Base-by-base conservation (phyloP, 2,888 invertebrate genomes). In the Orchesella flavescens region DNA sequence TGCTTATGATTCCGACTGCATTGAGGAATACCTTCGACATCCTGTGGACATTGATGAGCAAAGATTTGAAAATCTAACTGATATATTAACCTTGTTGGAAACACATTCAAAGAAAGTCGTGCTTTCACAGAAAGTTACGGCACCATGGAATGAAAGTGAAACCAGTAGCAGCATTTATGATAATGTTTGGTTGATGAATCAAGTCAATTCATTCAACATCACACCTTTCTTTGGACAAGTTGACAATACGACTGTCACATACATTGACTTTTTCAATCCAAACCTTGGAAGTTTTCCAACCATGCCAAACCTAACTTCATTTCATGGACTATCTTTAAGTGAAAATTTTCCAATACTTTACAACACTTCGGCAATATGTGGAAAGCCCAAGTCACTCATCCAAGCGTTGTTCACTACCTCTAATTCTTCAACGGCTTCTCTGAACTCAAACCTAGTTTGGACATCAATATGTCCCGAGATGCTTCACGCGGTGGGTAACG, bases 1-100 rank as follows among this genome's bases (percentile, higher is more conserved):
- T 63, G 87, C 88, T 2, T 90, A 89, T 84, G 90, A 90, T 55
- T 90, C 91, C 1, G 91, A 91, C 85, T 92, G 92, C 87, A 89
- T 92, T 46, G 91, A 91, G 81, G 90, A 91, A 85, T 89, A 90
- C 88, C 84, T 91, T 0, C 73, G 90, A 21, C 88, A 87, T 24
- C 86, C 89, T 24, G 86, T 88, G n/a, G 69, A 63, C 4, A 19
- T 87, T 0, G 86, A 88, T 66, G 68, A 61, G 2, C 78, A 71
- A 13, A 83, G 86, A 69, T 83, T 88, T 13, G 53, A 89, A 9
- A 84, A 84, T 65, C 12, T 81, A n/a, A 21, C 44, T 23, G 65
- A 53, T 1, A 80, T 87, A 13, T n/a, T 83, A 4, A 49, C 72
- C 0, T 63, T 49, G 2, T 43, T 85, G 19, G 24, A 12, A 7